Base-by-base conservation (phyloP, 2,888 invertebrate genomes). In the Troilus luridus region DNA sequence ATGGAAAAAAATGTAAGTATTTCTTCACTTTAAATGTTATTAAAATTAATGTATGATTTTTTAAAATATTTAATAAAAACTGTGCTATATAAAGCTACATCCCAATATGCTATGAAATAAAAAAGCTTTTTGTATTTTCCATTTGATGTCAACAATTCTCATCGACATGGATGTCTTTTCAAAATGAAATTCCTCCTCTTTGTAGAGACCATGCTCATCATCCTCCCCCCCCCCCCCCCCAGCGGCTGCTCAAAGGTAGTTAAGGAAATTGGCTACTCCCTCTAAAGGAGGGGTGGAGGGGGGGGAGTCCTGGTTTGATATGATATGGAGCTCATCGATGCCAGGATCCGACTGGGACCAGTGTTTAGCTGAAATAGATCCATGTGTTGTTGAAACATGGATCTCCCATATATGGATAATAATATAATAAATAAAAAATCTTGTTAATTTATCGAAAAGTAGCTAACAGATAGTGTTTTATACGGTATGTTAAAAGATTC, bases 111-210 rank as follows among this genome's bases (percentile, higher is more conserved):
- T n/a, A 67, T 3, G 24, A 67, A 10, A 67, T 11, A 24, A 67
- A n/a, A 67, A n/a, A 67, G 24, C 10, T 24, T 67, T 67, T 67
- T 67, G 24, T 67, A 24, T 24, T 7, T 72, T 27, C 14, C 27
- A 27, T 24, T 17, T 27, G 17, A 27, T 27, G 27, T 72, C 19
- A 41, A 72, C 72, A 27, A 72, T 72, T 72, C 27, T 24, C 27
- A 72, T 72, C 27, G 72, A 27, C 72, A 72, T 27, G 27, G 24
- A 72, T 72, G 27, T 72, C 24, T 64, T 72, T 17, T 72, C 72
- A 72, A 72, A 72, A 72, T 72, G 24, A 72, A 72, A 72, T 72
- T 72, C 72, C 72, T 72, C 24, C 72, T 17, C 24, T 91, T 19
- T 67, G 56, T 27, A 41, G 24, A 88, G 67, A 14, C 19, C 27